Base-by-base conservation (phyloP, 1,140 invertebrate species). In the Eubasilissa regina region DNA sequence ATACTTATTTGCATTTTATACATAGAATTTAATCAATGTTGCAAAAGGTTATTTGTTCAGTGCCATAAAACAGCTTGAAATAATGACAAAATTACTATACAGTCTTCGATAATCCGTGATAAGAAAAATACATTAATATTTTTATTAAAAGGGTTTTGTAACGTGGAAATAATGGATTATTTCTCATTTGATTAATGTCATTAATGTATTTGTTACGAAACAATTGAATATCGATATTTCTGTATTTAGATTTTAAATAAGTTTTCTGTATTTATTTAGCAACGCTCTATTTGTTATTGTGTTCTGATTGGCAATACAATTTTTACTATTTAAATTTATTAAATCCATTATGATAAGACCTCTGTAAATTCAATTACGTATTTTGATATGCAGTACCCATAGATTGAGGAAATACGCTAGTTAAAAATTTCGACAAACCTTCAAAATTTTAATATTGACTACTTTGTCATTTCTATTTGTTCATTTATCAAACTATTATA, bases 51-150 rank as follows among this genome's bases (percentile, higher is more conserved):
- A 12, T 55, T 15, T 44, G 19, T 73, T 9, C 17, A 56, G 15
- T 53, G 13, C 51, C 19, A 35, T 56, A 73, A 73, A 44, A 73
- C 70, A 35, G 11, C 11, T 10, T 55, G 70, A 73, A 73, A 73
- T 73, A 73, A 73, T 73, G 70, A 73, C 70, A 73, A 73, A 70
- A 47, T 70, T 17, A 60, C 19, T n/a, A 15, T 48, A 25, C 25
- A 64, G 60, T 64, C 66, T 19, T 70, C 45, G 47, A 56, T 56
- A 53, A 56, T 73, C 19, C 15, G 12, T 73, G 70, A 55, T 55
- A 35, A 73, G 51, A 12, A 56, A 73, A 56, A 73, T 6, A 6
- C 11, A 6, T 21, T 73, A 19, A 53, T 25, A 73, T 73, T 73
- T 73, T 25, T 56, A 13, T 73, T 53, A 43, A 73, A 21, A 35